Evolutionary conservation across 2,888 invertebrate genomes (phyloP).

Genomic region (Aelia acuminata): DNA sequence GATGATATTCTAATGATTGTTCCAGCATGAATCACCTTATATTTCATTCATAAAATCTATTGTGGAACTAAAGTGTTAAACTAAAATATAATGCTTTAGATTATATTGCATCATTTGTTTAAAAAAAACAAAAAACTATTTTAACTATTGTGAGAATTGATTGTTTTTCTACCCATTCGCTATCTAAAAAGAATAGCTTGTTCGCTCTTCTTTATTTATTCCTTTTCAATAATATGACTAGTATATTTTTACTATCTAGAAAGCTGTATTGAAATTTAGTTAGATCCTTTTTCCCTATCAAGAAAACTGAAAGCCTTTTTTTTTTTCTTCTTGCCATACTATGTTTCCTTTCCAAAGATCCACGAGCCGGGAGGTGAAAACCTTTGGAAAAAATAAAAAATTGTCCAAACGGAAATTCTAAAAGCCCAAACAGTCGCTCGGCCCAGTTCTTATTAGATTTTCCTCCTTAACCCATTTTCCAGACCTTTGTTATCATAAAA

Average conservation of each 20-base stretch:
- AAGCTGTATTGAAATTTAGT: neutral
- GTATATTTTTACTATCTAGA: neutral
- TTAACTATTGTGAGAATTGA: too few relatives aligned
- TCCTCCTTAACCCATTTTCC: slow-evolving; percentile 12
- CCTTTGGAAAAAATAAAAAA: slow-evolving; percentile 7
- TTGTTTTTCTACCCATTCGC: too few relatives aligned
- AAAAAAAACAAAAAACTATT: too few relatives aligned
- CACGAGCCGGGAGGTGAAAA: neutral
- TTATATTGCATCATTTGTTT: too few relatives aligned
- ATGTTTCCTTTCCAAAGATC: neutral
- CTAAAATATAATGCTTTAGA: too few relatives aligned
- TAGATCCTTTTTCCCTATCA: neutral
- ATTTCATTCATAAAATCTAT: too few relatives aligned
- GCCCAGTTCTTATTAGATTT: neutral
- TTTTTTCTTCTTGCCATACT: neutral
- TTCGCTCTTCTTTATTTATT: too few relatives aligned
- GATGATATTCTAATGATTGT: too few relatives aligned
- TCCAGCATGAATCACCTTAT: too few relatives aligned
- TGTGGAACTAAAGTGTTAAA: too few relatives aligned
- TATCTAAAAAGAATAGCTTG: too few relatives aligned
- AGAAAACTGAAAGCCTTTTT: neutral
- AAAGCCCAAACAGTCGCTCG: neutral
- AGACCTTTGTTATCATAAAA: neutral
- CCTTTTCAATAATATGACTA: neutral
- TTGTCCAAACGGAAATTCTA: neutral